A percentile compares a stretch with the other conserved stretches of the same genome.
These are phyloP conservation scores for Agapornis roseicollis DNA, from an alignment of 2,113 vertebrate species.

Conservation along the genomic window DNA sequence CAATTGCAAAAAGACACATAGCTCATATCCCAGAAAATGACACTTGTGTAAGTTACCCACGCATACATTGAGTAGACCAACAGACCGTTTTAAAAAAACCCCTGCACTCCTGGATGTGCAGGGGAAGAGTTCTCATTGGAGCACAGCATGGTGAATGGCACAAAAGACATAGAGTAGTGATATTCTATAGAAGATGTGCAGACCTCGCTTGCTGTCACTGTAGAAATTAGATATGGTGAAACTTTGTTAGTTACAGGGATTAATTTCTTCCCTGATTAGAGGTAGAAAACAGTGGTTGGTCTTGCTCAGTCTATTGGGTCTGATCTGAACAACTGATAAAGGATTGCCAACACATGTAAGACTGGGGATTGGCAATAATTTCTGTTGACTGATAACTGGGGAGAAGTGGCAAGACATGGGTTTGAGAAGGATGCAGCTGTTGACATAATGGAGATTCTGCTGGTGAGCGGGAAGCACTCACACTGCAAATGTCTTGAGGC, in stretches of 20 bases:
- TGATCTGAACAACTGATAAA: not conserved
- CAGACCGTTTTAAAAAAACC: not conserved
- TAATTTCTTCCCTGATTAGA: not conserved
- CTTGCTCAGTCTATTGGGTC: accelerated
- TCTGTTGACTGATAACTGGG: not conserved
- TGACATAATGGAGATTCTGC: not conserved
- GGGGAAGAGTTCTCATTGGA: not conserved
- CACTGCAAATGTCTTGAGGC: not conserved
- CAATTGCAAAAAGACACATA: not conserved
- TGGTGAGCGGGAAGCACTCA: not conserved
- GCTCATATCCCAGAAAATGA: not conserved
- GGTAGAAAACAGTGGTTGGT: not conserved
- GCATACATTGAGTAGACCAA: not conserved
- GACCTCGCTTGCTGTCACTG: not conserved
- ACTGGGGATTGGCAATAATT: not conserved
- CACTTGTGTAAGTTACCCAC: not conserved
- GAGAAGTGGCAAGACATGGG: not conserved
- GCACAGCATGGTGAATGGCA: not conserved
- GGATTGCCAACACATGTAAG: not conserved
- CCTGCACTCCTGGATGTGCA: not conserved
- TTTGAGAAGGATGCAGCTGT: not conserved
- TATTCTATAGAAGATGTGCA: not conserved
- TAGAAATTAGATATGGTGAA: not conserved
- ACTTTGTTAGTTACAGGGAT: not conserved
- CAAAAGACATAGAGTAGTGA: not conserved